phyloP scores from a whole-genome alignment of 2,888 invertebrate species.

The Agrochola lota region DNA sequence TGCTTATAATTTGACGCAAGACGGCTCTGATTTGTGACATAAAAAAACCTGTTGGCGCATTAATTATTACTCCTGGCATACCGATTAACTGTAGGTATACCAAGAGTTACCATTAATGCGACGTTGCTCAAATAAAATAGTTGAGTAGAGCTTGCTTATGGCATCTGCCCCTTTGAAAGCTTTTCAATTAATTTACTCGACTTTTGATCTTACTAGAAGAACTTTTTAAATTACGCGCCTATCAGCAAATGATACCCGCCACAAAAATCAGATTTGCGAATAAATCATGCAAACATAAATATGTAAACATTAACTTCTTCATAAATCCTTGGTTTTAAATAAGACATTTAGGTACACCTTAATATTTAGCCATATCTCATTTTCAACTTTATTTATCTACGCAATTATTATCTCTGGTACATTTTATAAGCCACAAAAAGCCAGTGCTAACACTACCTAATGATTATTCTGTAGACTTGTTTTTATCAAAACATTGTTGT shows the following conservation, averaged over 20 bases:
- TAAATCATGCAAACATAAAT: background rate
- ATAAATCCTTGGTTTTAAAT: background rate
- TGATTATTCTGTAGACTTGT: constrained; percentile 16
- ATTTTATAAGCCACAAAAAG: background rate
- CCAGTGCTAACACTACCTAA: constrained; percentile 5
- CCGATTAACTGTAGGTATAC: background rate
- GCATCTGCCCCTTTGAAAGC: too few species aligned
- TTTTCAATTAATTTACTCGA: background rate
- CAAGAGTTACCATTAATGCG: background rate
- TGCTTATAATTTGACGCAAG: background rate
- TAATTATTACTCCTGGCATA: background rate
- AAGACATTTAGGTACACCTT: too few species aligned
- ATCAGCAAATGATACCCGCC: background rate
- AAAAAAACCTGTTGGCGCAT: constrained; percentile 3
- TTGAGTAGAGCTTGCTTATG: background rate
- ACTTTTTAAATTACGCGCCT: constrained; percentile 24
- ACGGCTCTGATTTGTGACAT: too few species aligned
- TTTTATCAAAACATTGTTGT: constrained; percentile 23
- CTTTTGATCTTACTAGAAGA: too few species aligned
- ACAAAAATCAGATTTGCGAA: background rate
- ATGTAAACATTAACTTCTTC: background rate
- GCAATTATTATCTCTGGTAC: constrained; percentile 7
- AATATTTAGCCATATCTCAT: background rate
- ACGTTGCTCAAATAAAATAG: background rate
- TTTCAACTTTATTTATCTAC: background rate